Evolutionary conservation across 2,888 invertebrate species (phyloP).

Genomic region (Chloroclystis v-ata): DNA sequence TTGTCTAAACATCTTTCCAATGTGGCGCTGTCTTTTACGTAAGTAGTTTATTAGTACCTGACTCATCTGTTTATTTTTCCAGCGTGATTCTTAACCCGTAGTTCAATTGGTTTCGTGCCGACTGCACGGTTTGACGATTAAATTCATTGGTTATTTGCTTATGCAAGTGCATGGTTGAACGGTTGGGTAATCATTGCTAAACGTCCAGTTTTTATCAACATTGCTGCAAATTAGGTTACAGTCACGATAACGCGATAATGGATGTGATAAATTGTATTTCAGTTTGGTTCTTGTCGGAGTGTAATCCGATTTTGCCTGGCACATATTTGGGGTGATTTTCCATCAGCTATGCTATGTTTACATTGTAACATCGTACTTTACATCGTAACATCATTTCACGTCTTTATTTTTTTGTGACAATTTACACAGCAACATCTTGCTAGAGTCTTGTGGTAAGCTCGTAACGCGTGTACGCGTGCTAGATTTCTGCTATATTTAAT

Average conservation of each 20-base stretch:
- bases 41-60: not conserved
- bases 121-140: slow-evolving; percentile 11
- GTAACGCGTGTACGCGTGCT: no score
- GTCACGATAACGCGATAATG: not conserved
- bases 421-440: no score
- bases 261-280: not conserved
- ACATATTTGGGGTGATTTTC: no score
- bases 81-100: not conserved
- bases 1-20: no score
- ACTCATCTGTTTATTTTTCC: not conserved
- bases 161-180: slow-evolving; percentile 8
- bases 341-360: no score
- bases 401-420: no score
- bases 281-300: not conserved
- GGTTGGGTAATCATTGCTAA: slow-evolving; percentile 4
- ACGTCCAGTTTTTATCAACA: slow-evolving; percentile 4
- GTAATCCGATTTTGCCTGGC: no score
- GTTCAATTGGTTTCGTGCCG: not conserved
- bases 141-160: slow-evolving; percentile 9
- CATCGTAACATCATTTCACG: no score
- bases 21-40: no score
- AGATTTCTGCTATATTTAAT: no score
- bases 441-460: no score
- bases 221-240: not conserved
- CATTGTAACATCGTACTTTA: no score